phyloP scores from a whole-genome alignment of 2,797 vertebrate species.

The Gambelia wislizenii region DNA sequence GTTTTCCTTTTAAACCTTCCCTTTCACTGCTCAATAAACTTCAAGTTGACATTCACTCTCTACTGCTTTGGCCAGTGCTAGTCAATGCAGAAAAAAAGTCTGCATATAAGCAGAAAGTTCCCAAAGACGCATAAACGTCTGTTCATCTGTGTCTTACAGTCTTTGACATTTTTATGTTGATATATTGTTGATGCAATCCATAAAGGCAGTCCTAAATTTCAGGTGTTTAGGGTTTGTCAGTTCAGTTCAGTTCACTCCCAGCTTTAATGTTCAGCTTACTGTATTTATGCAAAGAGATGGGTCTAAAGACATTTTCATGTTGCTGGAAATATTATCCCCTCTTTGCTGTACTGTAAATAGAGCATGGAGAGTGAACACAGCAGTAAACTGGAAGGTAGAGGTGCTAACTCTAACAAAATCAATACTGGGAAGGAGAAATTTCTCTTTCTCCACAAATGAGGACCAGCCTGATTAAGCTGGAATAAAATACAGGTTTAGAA shows the following conservation, averaged over 20 bases:
- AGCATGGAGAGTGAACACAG: constrained; percentile 32
- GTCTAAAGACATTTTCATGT: constrained; percentile 47
- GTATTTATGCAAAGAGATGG: constrained; percentile 59
- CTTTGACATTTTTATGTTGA: constrained; percentile 56
- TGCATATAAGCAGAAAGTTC: constrained; percentile 48
- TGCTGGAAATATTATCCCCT: constrained; percentile 62
- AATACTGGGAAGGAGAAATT: constrained; percentile 46
- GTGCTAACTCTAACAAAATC: constrained; percentile 56
- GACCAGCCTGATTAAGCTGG: constrained; percentile 61
- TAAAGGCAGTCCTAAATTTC: constrained; percentile 66
- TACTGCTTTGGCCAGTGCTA: constrained; percentile 27
- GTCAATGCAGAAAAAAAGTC: constrained; percentile 32
- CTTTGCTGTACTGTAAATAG: constrained; percentile 57
- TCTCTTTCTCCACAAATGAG: constrained; percentile 40
- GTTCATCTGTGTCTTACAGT: constrained; percentile 38
- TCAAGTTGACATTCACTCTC: background rate
- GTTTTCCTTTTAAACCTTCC: background rate
- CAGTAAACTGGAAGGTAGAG: constrained; percentile 52
- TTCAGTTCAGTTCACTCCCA: constrained; percentile 53
- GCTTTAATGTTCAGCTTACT: constrained; percentile 48
- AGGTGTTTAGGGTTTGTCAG: constrained; percentile 43
- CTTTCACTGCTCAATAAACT: constrained; percentile 11
- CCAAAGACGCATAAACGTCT: constrained; percentile 49
- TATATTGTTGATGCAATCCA: constrained; percentile 49
- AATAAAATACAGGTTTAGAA: constrained; percentile 58